A percentile compares a stretch with the other conserved stretches of the same genome.
These are phyloP conservation scores for Lagria hirta DNA, from an alignment of 2,888 invertebrate genomes.

Conservation along the genomic window DNA sequence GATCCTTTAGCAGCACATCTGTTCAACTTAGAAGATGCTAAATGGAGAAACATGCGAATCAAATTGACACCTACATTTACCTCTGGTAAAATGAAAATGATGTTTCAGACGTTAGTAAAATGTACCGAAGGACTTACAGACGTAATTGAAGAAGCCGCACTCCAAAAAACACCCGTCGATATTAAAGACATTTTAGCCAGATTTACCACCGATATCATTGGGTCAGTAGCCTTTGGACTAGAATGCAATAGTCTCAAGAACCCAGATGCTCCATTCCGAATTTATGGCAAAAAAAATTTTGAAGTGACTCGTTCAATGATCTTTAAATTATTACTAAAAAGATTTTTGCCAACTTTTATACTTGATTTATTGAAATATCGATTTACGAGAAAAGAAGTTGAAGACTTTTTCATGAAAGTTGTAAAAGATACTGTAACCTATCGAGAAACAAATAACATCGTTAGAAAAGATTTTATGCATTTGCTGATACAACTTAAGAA, in stretches of 20 bases:
- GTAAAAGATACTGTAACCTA: too few species aligned
- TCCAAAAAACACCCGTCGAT: slow-evolving; percentile 41
- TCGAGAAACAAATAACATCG: too few species aligned
- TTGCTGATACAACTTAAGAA: too few species aligned
- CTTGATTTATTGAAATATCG: slow-evolving; percentile 30
- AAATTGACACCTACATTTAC: slow-evolving; percentile 68
- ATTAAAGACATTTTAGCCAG: slow-evolving; percentile 57
- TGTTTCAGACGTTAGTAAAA: slow-evolving; percentile 62
- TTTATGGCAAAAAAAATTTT: slow-evolving; percentile 35
- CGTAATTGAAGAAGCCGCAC: slow-evolving; percentile 49
- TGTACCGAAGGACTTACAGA: slow-evolving; percentile 58
- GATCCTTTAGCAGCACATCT: slow-evolving; percentile 62
- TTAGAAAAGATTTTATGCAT: too few species aligned
- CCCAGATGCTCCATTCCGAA: slow-evolving; percentile 54
- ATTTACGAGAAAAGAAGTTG: slow-evolving; percentile 34
- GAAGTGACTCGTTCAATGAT: slow-evolving; percentile 29
- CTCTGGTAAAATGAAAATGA: slow-evolving; percentile 65
- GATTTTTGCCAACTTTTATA: slow-evolving; percentile 29
- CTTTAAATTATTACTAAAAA: slow-evolving; percentile 12
- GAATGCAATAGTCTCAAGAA: slow-evolving; percentile 60
- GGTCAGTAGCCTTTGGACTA: slow-evolving; percentile 60
- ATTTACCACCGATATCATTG: slow-evolving; percentile 58
- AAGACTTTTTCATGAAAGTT: slow-evolving; percentile 56
- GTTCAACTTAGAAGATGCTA: slow-evolving; percentile 57
- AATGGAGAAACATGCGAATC: slow-evolving; percentile 63